Evolutionary conservation across 2,888 invertebrate species (phyloP), one percentile per base, ranked within the genome.

Genomic region (Nasonovia ribisnigri): DNA sequence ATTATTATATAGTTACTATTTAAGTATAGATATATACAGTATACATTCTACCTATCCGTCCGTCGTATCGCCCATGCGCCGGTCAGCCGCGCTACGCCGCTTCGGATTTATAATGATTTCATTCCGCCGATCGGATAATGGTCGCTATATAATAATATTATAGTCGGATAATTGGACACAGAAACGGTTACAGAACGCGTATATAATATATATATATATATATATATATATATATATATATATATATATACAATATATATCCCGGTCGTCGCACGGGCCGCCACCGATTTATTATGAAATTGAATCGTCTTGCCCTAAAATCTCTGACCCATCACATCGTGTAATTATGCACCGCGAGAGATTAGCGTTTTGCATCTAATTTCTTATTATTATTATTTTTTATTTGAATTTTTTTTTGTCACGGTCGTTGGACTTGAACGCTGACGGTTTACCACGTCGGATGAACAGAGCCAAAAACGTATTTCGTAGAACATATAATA

Each of bases 271-370:
- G 92, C 91, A 92, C 91, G 86, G 91, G 86, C 86, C 91, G 57
- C 54, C 84, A 84, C 67, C 90, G 91, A 91, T 91, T 84, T 86
- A 48, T 86, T 92, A 67, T 20, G 88, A 92, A 92, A 92, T 77
- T 77, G 77, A 77, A 77, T 54, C 88, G 88, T 92, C 88, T 88
- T 77, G 92, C 92, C 57, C 67, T 92, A 77, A 92, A 92, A 92
- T 92, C 88, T 54, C 92, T 77, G 92, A 92, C 92, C 92, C 92
- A 24, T 92, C 92, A 88, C 92, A 77, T 88, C 67, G 60, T 86
- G 46, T 86, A 29, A 46, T 46, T 86, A 86, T 86, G 20, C 77
- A 36, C 57, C 46, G 87, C 43, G 13, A 67, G 60, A 88, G 87
- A 88, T 88, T 92, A 92, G 29, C 67, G 92, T 88, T 88, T 88